These are phyloP conservation scores for Catocala nupta DNA, from an alignment of 2,888 invertebrate species.

Conservation along the genomic window DNA sequence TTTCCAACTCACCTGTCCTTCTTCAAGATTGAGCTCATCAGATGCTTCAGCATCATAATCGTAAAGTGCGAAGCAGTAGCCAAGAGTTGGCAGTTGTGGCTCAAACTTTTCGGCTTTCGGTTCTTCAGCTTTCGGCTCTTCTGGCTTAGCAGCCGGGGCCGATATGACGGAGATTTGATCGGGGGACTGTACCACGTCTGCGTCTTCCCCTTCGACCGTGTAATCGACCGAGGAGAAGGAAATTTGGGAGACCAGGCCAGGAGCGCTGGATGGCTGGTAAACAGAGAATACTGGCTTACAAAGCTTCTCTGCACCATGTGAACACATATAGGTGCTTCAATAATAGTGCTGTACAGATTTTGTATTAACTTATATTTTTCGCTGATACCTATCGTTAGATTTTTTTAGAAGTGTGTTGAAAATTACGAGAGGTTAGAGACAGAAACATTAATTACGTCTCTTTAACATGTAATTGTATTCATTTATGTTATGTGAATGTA, in stretches of 20 bases:
- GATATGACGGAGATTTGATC: constrained; percentile 91
- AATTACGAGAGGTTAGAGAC: too few relatives aligned
- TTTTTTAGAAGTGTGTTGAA: too few relatives aligned
- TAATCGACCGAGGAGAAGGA: constrained; percentile 98
- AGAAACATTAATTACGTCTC: too few relatives aligned
- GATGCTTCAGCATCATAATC: constrained; percentile 97
- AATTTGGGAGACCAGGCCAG: constrained; percentile 93
- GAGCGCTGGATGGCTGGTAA: constrained; percentile 70
- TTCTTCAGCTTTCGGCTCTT: constrained; percentile 57
- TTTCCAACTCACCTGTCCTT: constrained; percentile 90
- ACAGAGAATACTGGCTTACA: not conserved
- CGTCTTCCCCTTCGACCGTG: constrained; percentile 94
- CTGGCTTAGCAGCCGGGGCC: constrained; percentile 84
- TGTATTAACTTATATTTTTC: too few relatives aligned
- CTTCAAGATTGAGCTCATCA: constrained; percentile 96
- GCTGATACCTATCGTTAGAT: too few relatives aligned
- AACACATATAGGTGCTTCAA: too few relatives aligned
- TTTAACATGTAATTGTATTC: too few relatives aligned
- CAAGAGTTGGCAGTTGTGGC: constrained; percentile 64
- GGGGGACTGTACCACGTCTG: constrained; percentile 90
- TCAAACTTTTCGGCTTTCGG: constrained; percentile 16
- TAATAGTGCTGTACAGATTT: too few relatives aligned
- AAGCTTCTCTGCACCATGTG: too few relatives aligned
- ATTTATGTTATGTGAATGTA: too few relatives aligned
- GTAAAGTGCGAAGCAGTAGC: constrained; percentile 95